Percentiles rank a stretch among this genome's conserved stretches.
Conservation (phyloP, 2,888 invertebrate species). For the Tribolium freemani region DNA sequence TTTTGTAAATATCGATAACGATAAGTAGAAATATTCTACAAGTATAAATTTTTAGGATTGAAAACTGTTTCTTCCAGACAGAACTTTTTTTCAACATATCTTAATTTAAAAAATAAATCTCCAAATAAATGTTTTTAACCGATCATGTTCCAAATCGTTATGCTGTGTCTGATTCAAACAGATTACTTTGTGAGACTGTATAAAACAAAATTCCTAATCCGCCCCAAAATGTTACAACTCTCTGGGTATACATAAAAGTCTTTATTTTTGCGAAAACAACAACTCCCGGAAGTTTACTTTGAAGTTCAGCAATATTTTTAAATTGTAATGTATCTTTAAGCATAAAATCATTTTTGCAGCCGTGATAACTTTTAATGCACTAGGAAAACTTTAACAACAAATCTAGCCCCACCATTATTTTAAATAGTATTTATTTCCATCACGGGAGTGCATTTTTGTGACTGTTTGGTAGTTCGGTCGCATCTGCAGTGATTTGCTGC, state of each 20-base stretch:
- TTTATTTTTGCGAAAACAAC: background rate
- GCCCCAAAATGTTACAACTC: background rate
- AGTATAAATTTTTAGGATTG: too few species aligned
- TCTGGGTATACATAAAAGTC: background rate
- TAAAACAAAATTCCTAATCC: too few species aligned
- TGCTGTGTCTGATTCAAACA: too few species aligned
- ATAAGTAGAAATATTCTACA: too few species aligned
- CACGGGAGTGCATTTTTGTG: background rate
- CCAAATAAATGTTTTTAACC: too few species aligned
- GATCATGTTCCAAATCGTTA: too few species aligned
- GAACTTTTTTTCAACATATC: too few species aligned
- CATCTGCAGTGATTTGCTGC: slow-evolving; percentile 3
- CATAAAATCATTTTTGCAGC: background rate
- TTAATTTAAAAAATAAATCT: too few species aligned
- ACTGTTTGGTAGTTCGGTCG: background rate
- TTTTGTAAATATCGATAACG: too few species aligned
- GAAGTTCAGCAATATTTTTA: background rate
- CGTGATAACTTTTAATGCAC: background rate
- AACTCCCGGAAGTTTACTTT: background rate
- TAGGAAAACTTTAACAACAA: background rate
- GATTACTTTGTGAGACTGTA: too few species aligned
- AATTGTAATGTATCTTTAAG: background rate
- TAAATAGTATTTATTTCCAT: too few species aligned
- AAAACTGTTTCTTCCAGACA: too few species aligned
- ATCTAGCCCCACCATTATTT: background rate